These are phyloP conservation scores for Orchestes rusci DNA, from an alignment of 2,888 invertebrate genomes.

Conservation along the genomic window DNA sequence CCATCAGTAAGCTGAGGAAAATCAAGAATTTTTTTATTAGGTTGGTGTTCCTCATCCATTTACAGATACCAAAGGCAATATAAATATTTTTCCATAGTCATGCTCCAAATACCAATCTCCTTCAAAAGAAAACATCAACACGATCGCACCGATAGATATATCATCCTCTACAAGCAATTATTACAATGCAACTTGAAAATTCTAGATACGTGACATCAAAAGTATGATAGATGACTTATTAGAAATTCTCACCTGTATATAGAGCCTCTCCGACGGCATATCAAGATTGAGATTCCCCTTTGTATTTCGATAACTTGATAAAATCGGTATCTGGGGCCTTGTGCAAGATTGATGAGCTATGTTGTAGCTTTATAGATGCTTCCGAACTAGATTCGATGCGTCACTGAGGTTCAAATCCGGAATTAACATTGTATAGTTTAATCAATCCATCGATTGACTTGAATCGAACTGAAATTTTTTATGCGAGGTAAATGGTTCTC, in stretches of 20 bases:
- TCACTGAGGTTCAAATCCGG: not conserved
- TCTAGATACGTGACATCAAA: constrained; percentile 8
- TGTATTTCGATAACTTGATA: constrained; percentile 26
- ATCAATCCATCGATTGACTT: no score
- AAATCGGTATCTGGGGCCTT: constrained; percentile 19
- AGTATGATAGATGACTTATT: constrained; percentile 20
- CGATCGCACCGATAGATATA: no score
- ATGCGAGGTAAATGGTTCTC: no score
- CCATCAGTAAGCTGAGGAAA: no score
- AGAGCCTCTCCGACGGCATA: constrained; percentile 19
- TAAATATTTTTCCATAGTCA: no score
- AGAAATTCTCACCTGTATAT: constrained; percentile 23
- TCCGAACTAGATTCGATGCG: constrained; percentile 5
- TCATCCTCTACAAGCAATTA: not conserved
- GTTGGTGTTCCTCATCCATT: no score
- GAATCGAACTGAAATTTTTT: no score
- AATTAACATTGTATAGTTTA: not conserved
- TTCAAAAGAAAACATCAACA: no score
- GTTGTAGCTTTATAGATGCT: constrained; percentile 8
- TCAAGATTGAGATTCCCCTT: constrained; percentile 25
- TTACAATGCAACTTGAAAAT: constrained; percentile 14
- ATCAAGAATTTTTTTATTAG: no score
- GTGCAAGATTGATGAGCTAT: constrained; percentile 20
- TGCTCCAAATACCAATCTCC: no score
- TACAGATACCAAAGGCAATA: no score